A percentile compares a stretch with the other conserved stretches of the same genome.
Evolutionary conservation across 2,888 invertebrate species (phyloP).

Genomic region (Aphidoletes aphidimyza): DNA sequence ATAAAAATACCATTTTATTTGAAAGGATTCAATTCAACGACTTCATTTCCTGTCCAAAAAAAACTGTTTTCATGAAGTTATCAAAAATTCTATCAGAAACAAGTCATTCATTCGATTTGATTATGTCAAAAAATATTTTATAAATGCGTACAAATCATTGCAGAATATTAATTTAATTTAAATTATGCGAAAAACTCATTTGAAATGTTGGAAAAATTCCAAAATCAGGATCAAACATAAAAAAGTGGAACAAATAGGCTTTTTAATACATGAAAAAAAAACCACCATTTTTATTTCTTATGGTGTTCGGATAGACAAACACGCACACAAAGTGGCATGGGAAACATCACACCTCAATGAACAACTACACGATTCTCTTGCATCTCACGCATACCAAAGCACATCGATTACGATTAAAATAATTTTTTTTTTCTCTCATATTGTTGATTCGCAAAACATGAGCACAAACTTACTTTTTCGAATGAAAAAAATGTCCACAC

Average conservation of each 20-base stretch:
- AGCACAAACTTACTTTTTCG: slow-evolving; percentile 27
- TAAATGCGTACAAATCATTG: neutral
- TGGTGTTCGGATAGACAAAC: slow-evolving; percentile 2
- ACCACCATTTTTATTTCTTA: slow-evolving; percentile 29
- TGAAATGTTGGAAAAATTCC: neutral
- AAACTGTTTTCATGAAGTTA: neutral
- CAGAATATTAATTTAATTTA: neutral
- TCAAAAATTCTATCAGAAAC: neutral
- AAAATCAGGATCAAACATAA: neutral
- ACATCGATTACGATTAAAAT: neutral
- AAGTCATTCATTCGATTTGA: neutral
- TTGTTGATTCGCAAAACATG: neutral
- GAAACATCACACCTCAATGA: slow-evolving; percentile 42
- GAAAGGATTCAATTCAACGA: too few relatives aligned
- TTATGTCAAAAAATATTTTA: neutral
- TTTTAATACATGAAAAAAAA: neutral
- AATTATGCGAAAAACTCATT: neutral
- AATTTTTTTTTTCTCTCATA: neutral
- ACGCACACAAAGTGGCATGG: slow-evolving; percentile 39
- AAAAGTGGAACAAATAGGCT: neutral
- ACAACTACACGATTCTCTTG: neutral
- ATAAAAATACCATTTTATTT: too few relatives aligned
- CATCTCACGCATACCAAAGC: slow-evolving; percentile 28
- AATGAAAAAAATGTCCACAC: neutral
- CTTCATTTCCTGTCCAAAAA: neutral